Conservation (phyloP, 2,888 invertebrate species). For the Neocrepidodera transversa region DNA sequence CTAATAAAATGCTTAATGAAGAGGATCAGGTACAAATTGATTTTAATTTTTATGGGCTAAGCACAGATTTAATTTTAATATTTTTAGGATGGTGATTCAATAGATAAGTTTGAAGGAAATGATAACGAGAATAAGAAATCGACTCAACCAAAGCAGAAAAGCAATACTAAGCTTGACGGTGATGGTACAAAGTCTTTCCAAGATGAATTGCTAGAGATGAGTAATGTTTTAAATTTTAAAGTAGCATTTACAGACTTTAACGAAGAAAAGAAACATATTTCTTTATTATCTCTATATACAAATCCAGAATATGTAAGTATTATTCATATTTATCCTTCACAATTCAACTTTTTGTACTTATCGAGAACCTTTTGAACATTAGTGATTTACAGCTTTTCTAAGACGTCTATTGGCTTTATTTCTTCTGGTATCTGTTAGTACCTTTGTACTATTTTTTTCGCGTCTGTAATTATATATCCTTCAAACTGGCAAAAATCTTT, state of each 20-base stretch:
- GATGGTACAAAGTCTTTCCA: conserved; percentile 32
- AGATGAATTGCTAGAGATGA: conserved; percentile 45
- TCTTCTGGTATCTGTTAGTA: not conserved
- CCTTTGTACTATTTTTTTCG: no score
- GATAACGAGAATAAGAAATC: conserved; percentile 17
- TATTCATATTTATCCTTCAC: no score
- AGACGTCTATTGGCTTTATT: not conserved
- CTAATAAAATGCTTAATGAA: conserved; percentile 30
- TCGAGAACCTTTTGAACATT: not conserved
- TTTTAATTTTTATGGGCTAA: not conserved
- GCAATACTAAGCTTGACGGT: conserved; percentile 3
- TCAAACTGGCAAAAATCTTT: no score
- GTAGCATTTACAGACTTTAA: conserved; percentile 43
- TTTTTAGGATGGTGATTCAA: conserved; percentile 8
- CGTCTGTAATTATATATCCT: no score
- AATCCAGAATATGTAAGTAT: conserved; percentile 49
- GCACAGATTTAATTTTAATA: not conserved
- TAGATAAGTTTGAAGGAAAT: conserved; percentile 10
- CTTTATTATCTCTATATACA: conserved; percentile 45
- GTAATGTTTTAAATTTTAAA: conserved; percentile 44
- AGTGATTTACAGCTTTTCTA: conserved; percentile 14
- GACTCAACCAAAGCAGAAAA: conserved; percentile 9
- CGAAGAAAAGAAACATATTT: conserved; percentile 38
- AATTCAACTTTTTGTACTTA: no score
- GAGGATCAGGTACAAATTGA: conserved; percentile 20